These are phyloP conservation scores for Platichthys stellatus DNA, from an alignment of 2,113 vertebrate species.

Conservation along the genomic window DNA sequence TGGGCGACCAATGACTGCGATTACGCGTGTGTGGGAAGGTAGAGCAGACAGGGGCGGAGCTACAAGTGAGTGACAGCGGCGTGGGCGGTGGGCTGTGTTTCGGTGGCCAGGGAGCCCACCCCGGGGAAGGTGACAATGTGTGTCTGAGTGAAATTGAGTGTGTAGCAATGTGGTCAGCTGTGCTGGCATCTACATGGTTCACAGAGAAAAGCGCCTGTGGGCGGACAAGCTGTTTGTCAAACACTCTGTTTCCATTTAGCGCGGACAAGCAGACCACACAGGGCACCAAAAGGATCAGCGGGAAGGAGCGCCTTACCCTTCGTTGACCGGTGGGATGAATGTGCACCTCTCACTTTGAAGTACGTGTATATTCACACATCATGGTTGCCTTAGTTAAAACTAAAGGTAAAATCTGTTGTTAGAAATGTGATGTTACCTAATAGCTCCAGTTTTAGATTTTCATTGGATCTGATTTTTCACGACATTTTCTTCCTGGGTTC, in stretches of 20 bases:
- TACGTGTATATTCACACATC: background rate
- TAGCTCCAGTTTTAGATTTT: too few species aligned
- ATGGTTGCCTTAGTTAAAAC: background rate
- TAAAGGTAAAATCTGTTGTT: background rate
- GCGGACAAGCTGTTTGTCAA: conserved; percentile 75
- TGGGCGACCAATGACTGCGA: conserved; percentile 56
- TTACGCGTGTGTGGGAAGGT: conserved; percentile 28
- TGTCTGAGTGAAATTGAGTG: conserved; percentile 35
- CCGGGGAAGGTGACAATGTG: conserved; percentile 41
- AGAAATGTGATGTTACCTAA: too few species aligned
- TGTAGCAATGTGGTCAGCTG: conserved; percentile 22
- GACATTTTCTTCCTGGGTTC: too few species aligned
- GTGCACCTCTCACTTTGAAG: background rate
- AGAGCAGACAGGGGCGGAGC: conserved; percentile 46
- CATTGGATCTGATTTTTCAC: too few species aligned
- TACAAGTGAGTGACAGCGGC: conserved; percentile 66
- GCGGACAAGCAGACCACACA: conserved; percentile 55
- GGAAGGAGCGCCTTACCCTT: conserved; percentile 21
- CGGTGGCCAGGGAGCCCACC: conserved; percentile 25
- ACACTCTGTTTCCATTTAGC: conserved; percentile 71
- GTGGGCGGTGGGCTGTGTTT: conserved; percentile 69
- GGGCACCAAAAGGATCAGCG: conserved; percentile 21
- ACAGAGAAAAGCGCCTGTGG: conserved; percentile 53
- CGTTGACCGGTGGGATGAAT: background rate
- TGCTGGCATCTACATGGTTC: conserved; percentile 47